Conservation (phyloP, 2,888 invertebrate genomes). For the Neoitamus cyanurus region DNA sequence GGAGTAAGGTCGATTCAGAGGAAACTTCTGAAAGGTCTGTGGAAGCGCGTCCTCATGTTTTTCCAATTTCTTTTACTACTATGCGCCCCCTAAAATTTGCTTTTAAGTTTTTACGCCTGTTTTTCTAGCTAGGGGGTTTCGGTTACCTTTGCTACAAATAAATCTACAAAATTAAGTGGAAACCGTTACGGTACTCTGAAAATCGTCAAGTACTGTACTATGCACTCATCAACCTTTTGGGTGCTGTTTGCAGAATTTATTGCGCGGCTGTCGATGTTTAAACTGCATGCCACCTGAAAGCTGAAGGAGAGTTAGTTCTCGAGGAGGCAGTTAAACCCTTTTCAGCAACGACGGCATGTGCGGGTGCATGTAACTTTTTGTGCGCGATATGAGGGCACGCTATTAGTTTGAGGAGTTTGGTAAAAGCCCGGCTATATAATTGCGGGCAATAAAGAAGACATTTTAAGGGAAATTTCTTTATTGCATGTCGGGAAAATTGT, state of each 20-base stretch:
- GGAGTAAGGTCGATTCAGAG: conserved; percentile 13
- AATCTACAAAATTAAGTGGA: neutral
- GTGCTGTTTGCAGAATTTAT: neutral
- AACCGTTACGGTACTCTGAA: neutral
- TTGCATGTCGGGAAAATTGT: neutral
- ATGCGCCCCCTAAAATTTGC: neutral
- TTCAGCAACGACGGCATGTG: neutral
- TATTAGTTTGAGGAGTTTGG: neutral
- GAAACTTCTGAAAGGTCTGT: neutral
- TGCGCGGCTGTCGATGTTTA: neutral
- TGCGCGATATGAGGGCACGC: neutral
- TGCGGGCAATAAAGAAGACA: neutral
- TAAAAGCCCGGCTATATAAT: neutral
- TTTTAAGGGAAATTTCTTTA: neutral
- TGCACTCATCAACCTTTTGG: neutral
- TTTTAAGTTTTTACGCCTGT: neutral
- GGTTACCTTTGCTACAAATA: neutral
- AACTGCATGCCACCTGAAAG: neutral
- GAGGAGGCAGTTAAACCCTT: neutral
- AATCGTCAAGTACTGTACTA: neutral
- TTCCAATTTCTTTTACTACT: neutral
- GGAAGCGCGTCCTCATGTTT: neutral
- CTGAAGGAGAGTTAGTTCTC: neutral
- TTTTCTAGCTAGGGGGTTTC: neutral
- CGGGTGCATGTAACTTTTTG: neutral